Percentiles rank a stretch among this genome's conserved stretches.
phyloP scores from a whole-genome alignment of 2,113 vertebrate genomes.

The Tursiops truncatus region DNA sequence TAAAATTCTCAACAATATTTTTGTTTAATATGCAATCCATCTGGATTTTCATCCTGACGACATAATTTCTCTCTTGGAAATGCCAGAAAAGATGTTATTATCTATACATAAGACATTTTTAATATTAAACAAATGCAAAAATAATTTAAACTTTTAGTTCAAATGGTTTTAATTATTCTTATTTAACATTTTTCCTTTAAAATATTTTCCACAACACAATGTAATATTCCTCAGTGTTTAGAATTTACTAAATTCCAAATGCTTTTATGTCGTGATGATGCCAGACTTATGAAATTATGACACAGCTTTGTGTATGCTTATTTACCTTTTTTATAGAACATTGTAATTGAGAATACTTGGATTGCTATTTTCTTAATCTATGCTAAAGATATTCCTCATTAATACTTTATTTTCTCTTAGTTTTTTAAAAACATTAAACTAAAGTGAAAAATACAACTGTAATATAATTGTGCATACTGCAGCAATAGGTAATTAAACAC shows the following conservation, averaged over 20 bases:
- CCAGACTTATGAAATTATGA: not conserved
- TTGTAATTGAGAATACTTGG: not conserved
- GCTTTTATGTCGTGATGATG: not conserved
- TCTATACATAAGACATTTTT: not conserved
- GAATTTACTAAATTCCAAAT: not conserved
- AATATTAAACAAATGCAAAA: not conserved
- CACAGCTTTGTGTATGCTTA: not conserved
- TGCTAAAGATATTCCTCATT: conserved; percentile 18
- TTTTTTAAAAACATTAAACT: conserved; percentile 44
- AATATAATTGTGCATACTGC: conserved; percentile 60
- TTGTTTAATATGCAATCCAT: not conserved
- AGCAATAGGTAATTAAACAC: conserved; percentile 78
- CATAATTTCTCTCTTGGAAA: not conserved
- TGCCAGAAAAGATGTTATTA: not conserved
- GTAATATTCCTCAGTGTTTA: not conserved
- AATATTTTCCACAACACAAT: not conserved
- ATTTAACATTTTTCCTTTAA: not conserved
- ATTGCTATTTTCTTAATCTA: not conserved
- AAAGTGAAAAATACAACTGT: conserved; percentile 40
- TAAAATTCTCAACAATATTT: not conserved
- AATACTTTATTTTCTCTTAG: not conserved
- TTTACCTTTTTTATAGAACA: not conserved
- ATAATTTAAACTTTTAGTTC: not conserved
- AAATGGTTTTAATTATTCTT: not conserved
- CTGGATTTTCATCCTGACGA: not conserved